phyloP scores from a whole-genome alignment of 2,888 invertebrate genomes.

The Coremacera marginata region DNA sequence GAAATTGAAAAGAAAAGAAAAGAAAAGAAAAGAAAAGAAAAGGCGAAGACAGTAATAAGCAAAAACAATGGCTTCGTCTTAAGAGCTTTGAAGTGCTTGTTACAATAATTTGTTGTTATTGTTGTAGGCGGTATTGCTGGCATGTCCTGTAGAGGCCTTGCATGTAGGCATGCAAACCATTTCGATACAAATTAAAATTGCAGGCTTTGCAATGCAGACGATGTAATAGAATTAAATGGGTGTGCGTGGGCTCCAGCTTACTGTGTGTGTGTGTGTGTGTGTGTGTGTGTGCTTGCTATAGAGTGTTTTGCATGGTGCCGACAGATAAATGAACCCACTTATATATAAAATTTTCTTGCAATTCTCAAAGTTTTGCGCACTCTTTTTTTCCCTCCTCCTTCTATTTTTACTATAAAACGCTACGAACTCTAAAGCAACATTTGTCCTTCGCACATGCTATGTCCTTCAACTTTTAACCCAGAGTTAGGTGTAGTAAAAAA shows the following conservation, averaged over 20 bases:
- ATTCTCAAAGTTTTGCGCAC: not conserved
- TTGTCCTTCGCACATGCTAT: too few relatives aligned
- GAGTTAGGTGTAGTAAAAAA: too few relatives aligned
- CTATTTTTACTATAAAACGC: not conserved
- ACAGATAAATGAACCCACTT: conserved; percentile 8
- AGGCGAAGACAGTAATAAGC: not conserved
- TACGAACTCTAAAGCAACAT: too few relatives aligned
- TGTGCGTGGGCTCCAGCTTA: not conserved
- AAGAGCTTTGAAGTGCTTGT: not conserved
- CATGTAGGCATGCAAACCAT: conserved; percentile 25
- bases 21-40: not conserved
- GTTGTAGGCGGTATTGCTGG: not conserved
- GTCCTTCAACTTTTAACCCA: too few relatives aligned
- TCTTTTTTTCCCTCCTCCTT: not conserved
- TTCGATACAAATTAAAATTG: conserved; percentile 26
- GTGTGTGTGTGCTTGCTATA: not conserved
- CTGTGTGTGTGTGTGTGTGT: not conserved
- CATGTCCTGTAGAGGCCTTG: not conserved
- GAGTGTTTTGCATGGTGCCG: not conserved
- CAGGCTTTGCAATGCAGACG: not conserved
- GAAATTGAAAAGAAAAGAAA: not conserved
- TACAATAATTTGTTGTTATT: conserved; percentile 2
- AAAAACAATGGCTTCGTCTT: not conserved
- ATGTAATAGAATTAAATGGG: not conserved
- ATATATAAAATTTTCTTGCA: not conserved